Evolutionary conservation across 2,888 invertebrate species (phyloP).

Genomic region (Prosopocoilus inquinatus): DNA sequence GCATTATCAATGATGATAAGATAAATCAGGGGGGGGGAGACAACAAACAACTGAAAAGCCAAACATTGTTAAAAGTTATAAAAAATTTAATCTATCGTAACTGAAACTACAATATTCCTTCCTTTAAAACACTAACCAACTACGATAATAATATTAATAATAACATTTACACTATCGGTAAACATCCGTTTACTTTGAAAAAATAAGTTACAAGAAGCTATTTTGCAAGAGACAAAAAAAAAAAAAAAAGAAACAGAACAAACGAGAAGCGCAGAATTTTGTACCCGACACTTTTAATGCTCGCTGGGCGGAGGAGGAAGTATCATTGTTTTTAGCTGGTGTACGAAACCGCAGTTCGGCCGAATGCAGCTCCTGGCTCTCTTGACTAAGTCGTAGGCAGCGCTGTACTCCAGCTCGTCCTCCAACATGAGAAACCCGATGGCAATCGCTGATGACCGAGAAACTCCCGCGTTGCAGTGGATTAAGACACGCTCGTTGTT

Average conservation of each 20-base stretch:
- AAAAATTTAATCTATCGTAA: too few relatives aligned
- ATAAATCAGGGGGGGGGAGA: too few relatives aligned
- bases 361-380: conserved; percentile 64
- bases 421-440: conserved; percentile 78
- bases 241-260: not conserved
- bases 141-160: too few relatives aligned
- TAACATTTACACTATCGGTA: too few relatives aligned
- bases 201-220: not conserved
- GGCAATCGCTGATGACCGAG: conserved; percentile 75
- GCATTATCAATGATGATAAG: too few relatives aligned
- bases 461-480: conserved; percentile 92
- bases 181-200: too few relatives aligned
- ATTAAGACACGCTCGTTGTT: conserved; percentile 59
- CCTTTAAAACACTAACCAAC: too few relatives aligned
- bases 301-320: conserved; percentile 13
- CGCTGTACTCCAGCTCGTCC: conserved; percentile 56
- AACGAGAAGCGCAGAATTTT: not conserved
- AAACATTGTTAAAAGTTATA: too few relatives aligned
- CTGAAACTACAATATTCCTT: too few relatives aligned
- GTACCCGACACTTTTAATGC: too few relatives aligned
- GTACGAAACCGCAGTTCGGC: conserved; percentile 80
- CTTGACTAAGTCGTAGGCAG: conserved; percentile 69
- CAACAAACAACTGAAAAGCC: too few relatives aligned
- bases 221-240: not conserved
- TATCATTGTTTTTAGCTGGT: conserved; percentile 57